Conservation (phyloP, 2,113 vertebrate species). For the Himantopus leucocephalus region DNA sequence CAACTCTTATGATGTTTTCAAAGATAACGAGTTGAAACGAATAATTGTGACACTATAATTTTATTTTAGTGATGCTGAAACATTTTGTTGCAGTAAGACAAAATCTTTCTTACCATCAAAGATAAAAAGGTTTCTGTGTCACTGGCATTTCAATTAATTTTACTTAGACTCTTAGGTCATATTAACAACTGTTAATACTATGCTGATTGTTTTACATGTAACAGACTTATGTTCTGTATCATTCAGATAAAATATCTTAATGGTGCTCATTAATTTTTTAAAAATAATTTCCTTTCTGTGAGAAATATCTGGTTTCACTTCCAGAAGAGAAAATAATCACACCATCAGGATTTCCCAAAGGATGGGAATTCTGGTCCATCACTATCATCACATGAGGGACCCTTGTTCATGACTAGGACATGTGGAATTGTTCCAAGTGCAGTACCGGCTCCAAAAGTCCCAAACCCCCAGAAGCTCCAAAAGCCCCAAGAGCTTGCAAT, state of each 20-base stretch:
- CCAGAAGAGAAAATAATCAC: not conserved
- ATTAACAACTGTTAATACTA: not conserved
- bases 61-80: not conserved
- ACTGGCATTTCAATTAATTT: not conserved
- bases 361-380: not conserved
- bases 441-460: not conserved
- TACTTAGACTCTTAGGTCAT: not conserved
- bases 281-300: not conserved
- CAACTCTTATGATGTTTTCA: not conserved
- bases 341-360: not conserved
- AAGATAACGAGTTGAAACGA: constrained; percentile 8
- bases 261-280: not conserved
- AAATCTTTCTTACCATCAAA: not conserved
- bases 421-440: not conserved
- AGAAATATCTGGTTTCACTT: not conserved
- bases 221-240: not conserved
- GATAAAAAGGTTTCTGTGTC: not conserved
- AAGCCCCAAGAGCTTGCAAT: not conserved
- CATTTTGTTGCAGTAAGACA: not conserved
- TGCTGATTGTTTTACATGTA: not conserved
- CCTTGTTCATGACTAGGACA: not conserved
- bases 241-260: not conserved
- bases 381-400: not conserved
- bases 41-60: not conserved
- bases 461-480: not conserved